phyloP scores from a whole-genome alignment of 1,140 invertebrate genomes.

The Lasaia peninsularis region DNA sequence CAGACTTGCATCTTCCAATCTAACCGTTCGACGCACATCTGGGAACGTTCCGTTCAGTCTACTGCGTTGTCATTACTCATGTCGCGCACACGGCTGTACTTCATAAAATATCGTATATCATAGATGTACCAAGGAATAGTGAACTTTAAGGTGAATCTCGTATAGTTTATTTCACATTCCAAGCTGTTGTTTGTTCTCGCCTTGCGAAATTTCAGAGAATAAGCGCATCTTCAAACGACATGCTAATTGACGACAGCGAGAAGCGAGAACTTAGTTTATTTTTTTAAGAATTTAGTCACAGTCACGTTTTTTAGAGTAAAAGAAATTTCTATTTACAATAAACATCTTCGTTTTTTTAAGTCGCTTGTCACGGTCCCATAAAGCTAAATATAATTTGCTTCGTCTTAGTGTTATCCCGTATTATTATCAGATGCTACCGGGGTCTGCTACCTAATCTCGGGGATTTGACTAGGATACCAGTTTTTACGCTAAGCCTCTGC shows the following conservation, averaged over 20 bases:
- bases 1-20: constrained; percentile 52
- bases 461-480: too few relatives aligned
- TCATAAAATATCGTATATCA: constrained; percentile 50
- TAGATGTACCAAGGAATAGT: constrained; percentile 30
- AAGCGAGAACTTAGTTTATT: constrained; percentile 49
- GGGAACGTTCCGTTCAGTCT: constrained; percentile 53
- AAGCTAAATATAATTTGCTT: too few relatives aligned
- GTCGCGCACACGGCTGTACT: constrained; percentile 67
- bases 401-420: too few relatives aligned
- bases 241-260: constrained; percentile 70
- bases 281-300: constrained; percentile 47
- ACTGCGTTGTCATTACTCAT: constrained; percentile 73
- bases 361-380: neutral
- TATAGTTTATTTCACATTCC: constrained; percentile 37
- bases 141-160: constrained; percentile 38
- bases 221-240: constrained; percentile 66
- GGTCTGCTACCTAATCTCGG: too few relatives aligned
- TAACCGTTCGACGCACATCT: constrained; percentile 60
- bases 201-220: constrained; percentile 36
- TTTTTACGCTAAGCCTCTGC: too few relatives aligned
- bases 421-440: too few relatives aligned
- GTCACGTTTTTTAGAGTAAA: constrained; percentile 23
- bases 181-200: constrained; percentile 26
- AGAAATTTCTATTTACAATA: constrained; percentile 8
- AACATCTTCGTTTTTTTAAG: neutral